These are phyloP conservation scores for Phalacrocorax brasilianus DNA, from an alignment of 2,113 vertebrate species.

Conservation along the genomic window DNA sequence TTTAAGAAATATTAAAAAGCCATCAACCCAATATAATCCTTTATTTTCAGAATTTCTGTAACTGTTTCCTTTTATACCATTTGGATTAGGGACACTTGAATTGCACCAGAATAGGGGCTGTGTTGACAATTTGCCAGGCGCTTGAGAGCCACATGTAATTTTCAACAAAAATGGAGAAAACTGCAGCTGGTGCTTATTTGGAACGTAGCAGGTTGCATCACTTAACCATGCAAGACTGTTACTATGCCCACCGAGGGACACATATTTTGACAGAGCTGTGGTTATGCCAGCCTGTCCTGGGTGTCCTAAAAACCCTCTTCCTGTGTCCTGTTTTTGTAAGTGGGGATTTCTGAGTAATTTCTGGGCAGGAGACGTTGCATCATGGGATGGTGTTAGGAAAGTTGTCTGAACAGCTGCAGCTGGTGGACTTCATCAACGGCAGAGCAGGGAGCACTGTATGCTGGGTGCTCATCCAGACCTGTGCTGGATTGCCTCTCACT, in stretches of 20 bases:
- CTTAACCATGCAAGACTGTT: background rate
- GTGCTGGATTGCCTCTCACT: background rate
- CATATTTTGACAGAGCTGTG: constrained; percentile 24
- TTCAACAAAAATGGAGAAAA: constrained; percentile 9
- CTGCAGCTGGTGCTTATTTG: constrained; percentile 30
- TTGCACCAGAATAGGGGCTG: background rate
- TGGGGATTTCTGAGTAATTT: constrained; percentile 66
- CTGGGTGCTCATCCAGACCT: background rate
- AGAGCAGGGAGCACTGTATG: accelerated
- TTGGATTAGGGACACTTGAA: constrained; percentile 6
- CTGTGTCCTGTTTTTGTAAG: constrained; percentile 54
- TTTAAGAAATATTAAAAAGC: background rate
- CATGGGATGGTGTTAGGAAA: constrained; percentile 56
- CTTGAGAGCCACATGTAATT: background rate
- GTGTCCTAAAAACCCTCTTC: constrained; percentile 40
- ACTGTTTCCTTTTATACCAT: constrained; percentile 19
- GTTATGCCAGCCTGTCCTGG: constrained; percentile 38
- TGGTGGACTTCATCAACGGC: background rate
- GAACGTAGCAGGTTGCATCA: background rate
- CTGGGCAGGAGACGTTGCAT: constrained; percentile 59
- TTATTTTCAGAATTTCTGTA: constrained; percentile 22
- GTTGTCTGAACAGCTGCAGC: constrained; percentile 43
- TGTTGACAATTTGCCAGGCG: constrained; percentile 12
- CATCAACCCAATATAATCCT: background rate
- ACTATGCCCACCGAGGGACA: constrained; percentile 18